phyloP scores from a whole-genome alignment of 2,113 vertebrate genomes.

The Myrmecobius fasciatus region DNA sequence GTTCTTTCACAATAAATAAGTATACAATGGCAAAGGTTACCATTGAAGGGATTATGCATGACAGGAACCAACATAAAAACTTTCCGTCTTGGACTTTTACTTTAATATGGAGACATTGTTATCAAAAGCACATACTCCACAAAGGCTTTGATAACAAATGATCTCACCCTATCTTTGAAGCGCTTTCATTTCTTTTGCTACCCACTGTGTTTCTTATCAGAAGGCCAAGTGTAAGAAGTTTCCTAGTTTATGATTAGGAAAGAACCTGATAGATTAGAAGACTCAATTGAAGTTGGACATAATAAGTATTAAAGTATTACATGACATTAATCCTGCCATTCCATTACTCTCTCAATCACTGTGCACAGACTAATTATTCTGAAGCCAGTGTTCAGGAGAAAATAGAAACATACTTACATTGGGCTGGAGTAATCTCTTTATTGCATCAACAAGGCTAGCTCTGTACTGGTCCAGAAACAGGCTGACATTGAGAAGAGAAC shows the following conservation, averaged over 20 bases:
- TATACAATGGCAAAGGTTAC: conserved; percentile 82
- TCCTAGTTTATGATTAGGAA: conserved; percentile 94
- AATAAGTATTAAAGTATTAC: conserved; percentile 99
- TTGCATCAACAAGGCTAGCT: conserved; percentile 97
- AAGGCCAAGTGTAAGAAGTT: conserved; percentile 96
- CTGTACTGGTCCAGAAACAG: conserved; percentile 99
- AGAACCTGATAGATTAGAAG: conserved; percentile 94
- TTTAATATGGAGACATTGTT: conserved; percentile 90
- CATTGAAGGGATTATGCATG: conserved; percentile 85
- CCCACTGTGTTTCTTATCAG: conserved; percentile 94
- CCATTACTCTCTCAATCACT: conserved; percentile 94
- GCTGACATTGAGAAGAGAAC: conserved; percentile 89
- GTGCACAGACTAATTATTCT: conserved; percentile 95
- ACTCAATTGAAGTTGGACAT: conserved; percentile 96
- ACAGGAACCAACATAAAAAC: conserved; percentile 87
- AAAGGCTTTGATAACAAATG: conserved; percentile 93
- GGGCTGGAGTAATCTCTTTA: conserved; percentile 98
- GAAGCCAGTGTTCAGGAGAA: conserved; percentile 88
- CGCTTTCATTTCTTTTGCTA: conserved; percentile 93
- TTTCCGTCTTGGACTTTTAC: conserved; percentile 85
- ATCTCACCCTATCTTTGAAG: conserved; percentile 95
- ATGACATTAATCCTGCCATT: conserved; percentile 99
- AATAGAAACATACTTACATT: conserved; percentile 95
- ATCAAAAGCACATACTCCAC: conserved; percentile 89
- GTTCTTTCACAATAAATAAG: conserved; percentile 82